phyloP scores from a whole-genome alignment of 2,888 invertebrate genomes.

The Chrysolina americana region DNA sequence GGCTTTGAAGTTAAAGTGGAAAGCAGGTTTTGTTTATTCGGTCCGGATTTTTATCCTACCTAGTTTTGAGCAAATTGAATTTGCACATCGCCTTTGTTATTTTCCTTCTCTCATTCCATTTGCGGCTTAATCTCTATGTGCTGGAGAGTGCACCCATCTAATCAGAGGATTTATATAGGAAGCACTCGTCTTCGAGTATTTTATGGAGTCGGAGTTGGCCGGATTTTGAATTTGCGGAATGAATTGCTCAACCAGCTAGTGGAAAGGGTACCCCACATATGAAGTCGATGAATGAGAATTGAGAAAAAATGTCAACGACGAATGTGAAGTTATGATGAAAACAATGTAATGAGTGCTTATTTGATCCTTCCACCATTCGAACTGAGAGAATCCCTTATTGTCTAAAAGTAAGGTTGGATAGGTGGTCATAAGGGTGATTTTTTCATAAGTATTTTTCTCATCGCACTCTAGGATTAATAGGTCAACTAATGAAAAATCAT shows the following conservation, averaged over 20 bases:
- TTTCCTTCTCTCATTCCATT: conserved; percentile 59
- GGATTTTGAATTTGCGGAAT: conserved; percentile 14
- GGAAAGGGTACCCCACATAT: not conserved
- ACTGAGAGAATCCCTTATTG: too few relatives aligned
- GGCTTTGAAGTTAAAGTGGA: conserved; percentile 61
- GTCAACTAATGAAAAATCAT: too few relatives aligned
- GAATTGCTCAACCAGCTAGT: conserved; percentile 12
- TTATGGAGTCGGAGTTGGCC: conserved; percentile 22
- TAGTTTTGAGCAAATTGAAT: conserved; percentile 66
- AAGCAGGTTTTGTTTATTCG: conserved; percentile 65
- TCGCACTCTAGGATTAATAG: too few relatives aligned
- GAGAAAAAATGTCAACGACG: too few relatives aligned
- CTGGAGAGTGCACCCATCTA: conserved; percentile 53
- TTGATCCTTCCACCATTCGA: too few relatives aligned
- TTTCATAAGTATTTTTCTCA: too few relatives aligned
- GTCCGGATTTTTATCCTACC: conserved; percentile 65
- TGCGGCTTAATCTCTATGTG: conserved; percentile 60
- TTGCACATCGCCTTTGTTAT: conserved; percentile 64
- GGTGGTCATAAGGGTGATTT: too few relatives aligned
- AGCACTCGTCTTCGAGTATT: conserved; percentile 22
- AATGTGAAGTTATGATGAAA: too few relatives aligned
- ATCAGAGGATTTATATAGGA: conserved; percentile 52
- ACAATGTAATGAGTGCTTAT: too few relatives aligned
- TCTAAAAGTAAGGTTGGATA: too few relatives aligned
- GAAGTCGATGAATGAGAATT: not conserved